phyloP scores from a whole-genome alignment of 2,113 vertebrate genomes.

The Rhizomys pruinosus region DNA sequence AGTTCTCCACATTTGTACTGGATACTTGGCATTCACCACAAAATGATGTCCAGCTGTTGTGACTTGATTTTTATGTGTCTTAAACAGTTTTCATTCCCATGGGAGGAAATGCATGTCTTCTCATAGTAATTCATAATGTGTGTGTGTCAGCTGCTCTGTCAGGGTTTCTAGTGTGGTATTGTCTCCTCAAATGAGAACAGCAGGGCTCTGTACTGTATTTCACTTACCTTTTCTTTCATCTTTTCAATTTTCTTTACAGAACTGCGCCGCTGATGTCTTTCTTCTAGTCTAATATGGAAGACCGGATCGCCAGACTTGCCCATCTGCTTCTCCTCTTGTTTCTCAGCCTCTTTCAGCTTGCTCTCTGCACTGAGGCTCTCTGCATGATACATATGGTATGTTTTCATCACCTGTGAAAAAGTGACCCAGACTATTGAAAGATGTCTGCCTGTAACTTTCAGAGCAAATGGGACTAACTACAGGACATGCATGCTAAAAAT shows the following conservation, averaged over 20 bases:
- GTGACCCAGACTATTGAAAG: conserved; percentile 62
- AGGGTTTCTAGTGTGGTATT: not conserved
- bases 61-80: conserved; percentile 66
- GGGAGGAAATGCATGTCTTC: conserved; percentile 50
- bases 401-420: conserved; percentile 96
- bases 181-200: conserved; percentile 51
- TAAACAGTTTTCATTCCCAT: conserved; percentile 31
- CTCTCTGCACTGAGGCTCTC: conserved; percentile 98
- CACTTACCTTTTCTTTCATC: conserved; percentile 98
- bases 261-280: conserved; percentile 94
- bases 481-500: conserved; percentile 24
- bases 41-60: conserved; percentile 70
- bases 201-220: not conserved
- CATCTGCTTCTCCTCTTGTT: conserved; percentile 98
- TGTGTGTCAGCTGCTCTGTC: not conserved
- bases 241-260: conserved; percentile 99
- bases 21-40: conserved; percentile 60
- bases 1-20: conserved; percentile 57
- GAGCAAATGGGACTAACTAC: conserved; percentile 38
- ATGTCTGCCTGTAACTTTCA: not conserved
- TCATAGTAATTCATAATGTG: conserved; percentile 11
- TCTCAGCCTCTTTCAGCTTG: conserved; percentile 98
- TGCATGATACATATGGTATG: conserved; percentile 99
- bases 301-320: conserved; percentile 93
- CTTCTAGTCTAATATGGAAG: conserved; percentile 95